Conservation (phyloP, 1,140 invertebrate genomes). For the Panagrolaimus sp. region DNA sequence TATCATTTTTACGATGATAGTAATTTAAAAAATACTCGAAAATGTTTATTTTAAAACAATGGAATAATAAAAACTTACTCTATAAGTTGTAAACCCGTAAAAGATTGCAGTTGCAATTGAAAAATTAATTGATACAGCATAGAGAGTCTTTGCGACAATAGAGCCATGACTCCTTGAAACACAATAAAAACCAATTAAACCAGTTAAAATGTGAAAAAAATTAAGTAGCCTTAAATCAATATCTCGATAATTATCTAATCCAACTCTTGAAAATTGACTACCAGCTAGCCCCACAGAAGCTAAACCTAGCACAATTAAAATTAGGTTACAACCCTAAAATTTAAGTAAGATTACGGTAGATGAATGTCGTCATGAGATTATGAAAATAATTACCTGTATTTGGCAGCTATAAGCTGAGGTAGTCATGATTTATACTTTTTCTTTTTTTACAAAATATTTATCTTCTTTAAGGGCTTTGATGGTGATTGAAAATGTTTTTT, state of each 20-base stretch:
- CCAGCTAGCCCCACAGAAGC: slow-evolving; percentile 48
- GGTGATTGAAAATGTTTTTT: no score
- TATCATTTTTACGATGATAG: no score
- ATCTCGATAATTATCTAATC: slow-evolving; percentile 54
- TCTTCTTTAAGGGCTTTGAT: no score
- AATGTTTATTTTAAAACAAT: no score
- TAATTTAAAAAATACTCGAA: no score
- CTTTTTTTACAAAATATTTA: no score
- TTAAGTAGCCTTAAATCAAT: slow-evolving; percentile 42
- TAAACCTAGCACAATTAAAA: slow-evolving; percentile 48
- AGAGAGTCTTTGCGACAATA: slow-evolving; percentile 51
- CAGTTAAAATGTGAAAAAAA: slow-evolving; percentile 42
- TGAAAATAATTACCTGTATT: slow-evolving; percentile 27
- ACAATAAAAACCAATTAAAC: slow-evolving; percentile 48
- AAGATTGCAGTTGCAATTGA: slow-evolving; percentile 47
- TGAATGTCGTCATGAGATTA: background rate
- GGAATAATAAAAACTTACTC: slow-evolving; percentile 38
- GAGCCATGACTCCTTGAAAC: slow-evolving; percentile 47
- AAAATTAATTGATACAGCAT: slow-evolving; percentile 42
- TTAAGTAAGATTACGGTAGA: slow-evolving; percentile 4
- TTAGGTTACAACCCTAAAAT: slow-evolving; percentile 48
- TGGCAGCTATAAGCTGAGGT: slow-evolving; percentile 31
- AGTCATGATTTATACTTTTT: no score
- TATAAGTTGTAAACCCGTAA: slow-evolving; percentile 55
- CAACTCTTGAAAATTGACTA: slow-evolving; percentile 46